These are phyloP conservation scores for Orius insidiosus DNA, from an alignment of 1,140 invertebrate genomes.

Conservation along the genomic window DNA sequence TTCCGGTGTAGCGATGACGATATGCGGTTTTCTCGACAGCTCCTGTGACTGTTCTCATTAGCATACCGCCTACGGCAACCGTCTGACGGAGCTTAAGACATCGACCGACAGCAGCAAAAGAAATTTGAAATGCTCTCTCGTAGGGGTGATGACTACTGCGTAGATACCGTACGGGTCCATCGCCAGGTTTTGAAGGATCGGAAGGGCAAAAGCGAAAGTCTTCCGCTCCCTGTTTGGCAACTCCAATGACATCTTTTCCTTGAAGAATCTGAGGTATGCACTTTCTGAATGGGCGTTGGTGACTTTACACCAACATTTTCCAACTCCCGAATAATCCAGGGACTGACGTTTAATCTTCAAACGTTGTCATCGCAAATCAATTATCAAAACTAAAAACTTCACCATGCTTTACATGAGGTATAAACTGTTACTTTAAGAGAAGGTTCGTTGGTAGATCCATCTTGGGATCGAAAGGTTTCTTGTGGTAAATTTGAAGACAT, in stretches of 20 bases:
- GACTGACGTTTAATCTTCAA: slow-evolving; percentile 26
- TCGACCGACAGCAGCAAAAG: slow-evolving; percentile 77
- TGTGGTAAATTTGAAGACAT: no score
- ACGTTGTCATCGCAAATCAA: slow-evolving; percentile 23
- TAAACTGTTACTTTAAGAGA: no score
- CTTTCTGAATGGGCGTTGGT: slow-evolving; percentile 72
- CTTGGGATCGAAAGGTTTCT: no score
- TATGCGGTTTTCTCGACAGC: slow-evolving; percentile 72
- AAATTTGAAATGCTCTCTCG: slow-evolving; percentile 87
- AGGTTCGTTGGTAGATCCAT: no score
- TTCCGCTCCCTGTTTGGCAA: slow-evolving; percentile 93
- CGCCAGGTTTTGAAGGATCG: slow-evolving; percentile 78
- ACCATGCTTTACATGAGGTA: no score
- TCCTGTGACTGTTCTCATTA: slow-evolving; percentile 73
- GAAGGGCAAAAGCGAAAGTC: slow-evolving; percentile 90
- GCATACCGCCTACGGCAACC: slow-evolving; percentile 80
- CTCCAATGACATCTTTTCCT: slow-evolving; percentile 80
- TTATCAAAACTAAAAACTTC: slow-evolving; percentile 9
- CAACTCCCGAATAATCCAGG: slow-evolving; percentile 9
- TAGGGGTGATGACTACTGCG: slow-evolving; percentile 88
- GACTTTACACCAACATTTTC: slow-evolving; percentile 40
- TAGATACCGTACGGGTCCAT: slow-evolving; percentile 90
- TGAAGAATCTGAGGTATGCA: slow-evolving; percentile 65
- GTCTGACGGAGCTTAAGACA: slow-evolving; percentile 63
- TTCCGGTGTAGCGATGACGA: slow-evolving; percentile 89